These are phyloP conservation scores for Proctacanthus coquilletti DNA, from an alignment of 1,140 invertebrate species.

Conservation along the genomic window DNA sequence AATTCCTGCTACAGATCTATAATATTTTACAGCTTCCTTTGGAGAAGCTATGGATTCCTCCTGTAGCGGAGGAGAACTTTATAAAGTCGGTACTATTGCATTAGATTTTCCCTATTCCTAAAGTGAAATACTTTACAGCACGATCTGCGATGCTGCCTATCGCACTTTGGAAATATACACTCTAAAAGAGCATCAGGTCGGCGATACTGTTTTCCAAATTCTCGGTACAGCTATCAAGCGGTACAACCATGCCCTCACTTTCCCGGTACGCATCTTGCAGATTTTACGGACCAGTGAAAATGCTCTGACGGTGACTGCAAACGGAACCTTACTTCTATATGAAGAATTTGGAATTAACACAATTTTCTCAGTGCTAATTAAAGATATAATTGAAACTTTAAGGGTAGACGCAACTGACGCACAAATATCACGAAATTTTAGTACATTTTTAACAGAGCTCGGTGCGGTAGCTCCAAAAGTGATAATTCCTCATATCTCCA, in stretches of 20 bases:
- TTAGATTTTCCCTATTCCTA: not conserved
- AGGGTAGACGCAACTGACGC: constrained; percentile 17
- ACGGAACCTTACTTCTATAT: constrained; percentile 20
- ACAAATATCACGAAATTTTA: constrained; percentile 18
- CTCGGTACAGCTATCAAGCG: constrained; percentile 64
- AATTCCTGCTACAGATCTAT: constrained; percentile 46
- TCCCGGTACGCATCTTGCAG: constrained; percentile 41
- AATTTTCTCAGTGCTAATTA: constrained; percentile 20
- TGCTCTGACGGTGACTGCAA: constrained; percentile 16
- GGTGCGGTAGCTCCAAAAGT: constrained; percentile 16
- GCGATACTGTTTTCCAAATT: constrained; percentile 58
- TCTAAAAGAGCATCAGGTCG: constrained; percentile 42
- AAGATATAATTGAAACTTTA: constrained; percentile 18
- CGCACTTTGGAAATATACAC: constrained; percentile 48
- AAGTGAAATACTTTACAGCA: constrained; percentile 7
- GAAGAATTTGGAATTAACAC: constrained; percentile 22
- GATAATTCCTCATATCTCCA: constrained; percentile 22
- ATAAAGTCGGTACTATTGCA: too few relatives aligned
- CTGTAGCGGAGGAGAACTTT: constrained; percentile 68
- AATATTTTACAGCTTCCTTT: constrained; percentile 49
- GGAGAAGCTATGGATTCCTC: constrained; percentile 61
- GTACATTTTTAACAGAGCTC: constrained; percentile 22
- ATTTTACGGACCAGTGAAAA: constrained; percentile 20
- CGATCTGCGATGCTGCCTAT: constrained; percentile 31
- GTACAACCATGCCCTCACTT: constrained; percentile 57